These are phyloP conservation scores for Chlamydotis undulata DNA, from an alignment of 2,113 vertebrate genomes.

Conservation along the genomic window DNA sequence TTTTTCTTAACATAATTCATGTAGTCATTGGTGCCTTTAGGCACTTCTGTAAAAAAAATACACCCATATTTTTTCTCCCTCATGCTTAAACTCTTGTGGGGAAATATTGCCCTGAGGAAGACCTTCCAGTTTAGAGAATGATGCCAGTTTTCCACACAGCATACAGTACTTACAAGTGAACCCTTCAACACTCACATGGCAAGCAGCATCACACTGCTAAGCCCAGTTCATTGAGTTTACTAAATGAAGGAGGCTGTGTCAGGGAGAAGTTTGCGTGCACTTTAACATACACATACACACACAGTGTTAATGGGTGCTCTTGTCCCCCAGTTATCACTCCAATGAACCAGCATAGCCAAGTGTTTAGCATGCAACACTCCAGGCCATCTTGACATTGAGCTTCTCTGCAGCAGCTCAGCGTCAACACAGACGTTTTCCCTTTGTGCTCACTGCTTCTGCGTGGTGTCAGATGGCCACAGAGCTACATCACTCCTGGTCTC, in stretches of 20 bases:
- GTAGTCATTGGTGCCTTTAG: not conserved
- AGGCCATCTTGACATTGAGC: accelerated
- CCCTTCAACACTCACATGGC: accelerated
- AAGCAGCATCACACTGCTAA: not conserved
- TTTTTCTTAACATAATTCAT: not conserved
- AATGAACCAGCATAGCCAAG: not conserved
- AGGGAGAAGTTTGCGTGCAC: not conserved
- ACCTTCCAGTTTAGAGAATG: not conserved
- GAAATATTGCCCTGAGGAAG: not conserved
- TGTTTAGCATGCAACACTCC: not conserved
- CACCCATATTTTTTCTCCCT: not conserved
- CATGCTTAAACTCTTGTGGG: not conserved
- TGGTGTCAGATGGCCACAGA: not conserved
- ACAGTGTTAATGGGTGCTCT: not conserved
- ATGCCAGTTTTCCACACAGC: not conserved
- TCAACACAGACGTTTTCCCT: not conserved
- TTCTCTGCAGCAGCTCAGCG: not conserved
- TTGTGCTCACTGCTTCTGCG: not conserved
- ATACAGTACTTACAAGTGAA: not conserved
- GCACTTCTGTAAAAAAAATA: not conserved
- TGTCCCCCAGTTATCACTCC: not conserved
- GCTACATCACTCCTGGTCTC: no score
- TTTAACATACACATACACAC: no score
- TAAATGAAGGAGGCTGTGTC: not conserved
- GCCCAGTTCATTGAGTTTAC: not conserved